Evolutionary conservation across 2,797 vertebrate species (phyloP).

Genomic region (Channa striata): DNA sequence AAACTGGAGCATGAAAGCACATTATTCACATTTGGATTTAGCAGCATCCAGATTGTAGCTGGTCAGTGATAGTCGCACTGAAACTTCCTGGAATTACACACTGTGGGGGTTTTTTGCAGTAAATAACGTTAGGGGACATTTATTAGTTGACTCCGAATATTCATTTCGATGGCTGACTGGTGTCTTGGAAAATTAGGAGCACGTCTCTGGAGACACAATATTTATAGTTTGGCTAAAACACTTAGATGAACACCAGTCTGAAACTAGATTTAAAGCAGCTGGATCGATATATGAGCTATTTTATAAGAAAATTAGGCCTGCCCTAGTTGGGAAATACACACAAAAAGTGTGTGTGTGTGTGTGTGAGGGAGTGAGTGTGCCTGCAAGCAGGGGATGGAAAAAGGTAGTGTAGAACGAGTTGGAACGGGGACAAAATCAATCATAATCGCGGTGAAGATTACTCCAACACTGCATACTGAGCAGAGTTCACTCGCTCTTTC

Average conservation of each 20-base stretch:
- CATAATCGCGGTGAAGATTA: conserved; percentile 74
- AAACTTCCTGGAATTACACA: not conserved
- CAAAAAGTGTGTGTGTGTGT: conserved; percentile 16
- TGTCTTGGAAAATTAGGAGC: conserved; percentile 37
- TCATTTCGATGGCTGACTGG: conserved; percentile 35
- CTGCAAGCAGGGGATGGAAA: conserved; percentile 39
- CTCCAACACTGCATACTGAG: conserved; percentile 73
- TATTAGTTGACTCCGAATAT: conserved; percentile 16
- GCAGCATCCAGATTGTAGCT: conserved; percentile 26
- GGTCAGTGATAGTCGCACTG: conserved; percentile 18
- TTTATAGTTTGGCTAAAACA: conserved; percentile 38
- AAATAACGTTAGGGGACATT: conserved; percentile 10
- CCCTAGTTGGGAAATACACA: conserved; percentile 49
- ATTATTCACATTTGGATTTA: conserved; percentile 55
- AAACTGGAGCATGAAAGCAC: conserved; percentile 66
- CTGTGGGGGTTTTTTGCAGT: conserved; percentile 13
- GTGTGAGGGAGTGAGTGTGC: conserved; percentile 17
- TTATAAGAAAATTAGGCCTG: conserved; percentile 39
- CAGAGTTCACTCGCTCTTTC: conserved; percentile 60
- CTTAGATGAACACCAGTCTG: conserved; percentile 21
- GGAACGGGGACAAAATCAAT: conserved; percentile 77
- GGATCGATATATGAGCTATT: conserved; percentile 55
- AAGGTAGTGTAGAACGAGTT: conserved; percentile 55
- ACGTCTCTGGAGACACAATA: conserved; percentile 28
- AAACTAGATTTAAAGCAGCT: conserved; percentile 41